These are phyloP conservation scores for Sebastolobus altivelis DNA, from an alignment of 2,797 vertebrate genomes.

Conservation along the genomic window DNA sequence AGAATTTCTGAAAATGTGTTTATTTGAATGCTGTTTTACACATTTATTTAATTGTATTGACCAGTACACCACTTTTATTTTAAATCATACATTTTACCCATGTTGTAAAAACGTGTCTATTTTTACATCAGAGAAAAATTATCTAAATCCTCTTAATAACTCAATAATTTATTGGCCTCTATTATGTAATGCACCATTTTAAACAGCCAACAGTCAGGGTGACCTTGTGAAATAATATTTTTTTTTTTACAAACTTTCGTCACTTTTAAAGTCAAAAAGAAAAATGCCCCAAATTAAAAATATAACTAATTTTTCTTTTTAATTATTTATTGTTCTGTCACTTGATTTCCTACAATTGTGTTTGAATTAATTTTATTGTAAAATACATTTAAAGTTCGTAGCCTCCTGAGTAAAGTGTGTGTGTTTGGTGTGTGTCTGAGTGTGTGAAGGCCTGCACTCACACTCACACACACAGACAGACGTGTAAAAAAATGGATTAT, in stretches of 20 bases:
- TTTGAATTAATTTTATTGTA: not conserved
- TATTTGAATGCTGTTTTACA: not conserved
- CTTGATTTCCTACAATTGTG: not conserved
- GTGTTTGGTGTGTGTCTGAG: slow-evolving; percentile 26
- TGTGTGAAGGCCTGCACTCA: slow-evolving; percentile 5
- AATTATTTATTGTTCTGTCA: not conserved
- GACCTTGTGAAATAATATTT: not conserved
- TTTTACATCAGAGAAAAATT: not conserved
- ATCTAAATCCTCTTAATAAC: not conserved
- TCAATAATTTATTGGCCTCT: too few relatives aligned
- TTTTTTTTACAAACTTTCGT: not conserved
- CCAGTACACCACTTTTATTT: not conserved
- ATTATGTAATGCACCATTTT: not conserved
- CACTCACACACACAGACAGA: not conserved
- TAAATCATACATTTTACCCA: not conserved
- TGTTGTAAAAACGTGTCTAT: not conserved
- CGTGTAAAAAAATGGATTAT: slow-evolving; percentile 20
- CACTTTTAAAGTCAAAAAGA: not conserved
- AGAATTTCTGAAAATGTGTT: too few relatives aligned
- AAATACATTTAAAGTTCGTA: not conserved
- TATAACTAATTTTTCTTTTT: not conserved
- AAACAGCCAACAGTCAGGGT: not conserved
- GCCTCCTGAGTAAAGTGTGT: not conserved
- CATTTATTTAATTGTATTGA: not conserved
- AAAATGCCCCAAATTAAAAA: too few relatives aligned